Percentiles rank a stretch among this genome's conserved stretches.
phyloP scores from a whole-genome alignment of 2,113 vertebrate genomes.

The Paradoxurus hermaphroditus region DNA sequence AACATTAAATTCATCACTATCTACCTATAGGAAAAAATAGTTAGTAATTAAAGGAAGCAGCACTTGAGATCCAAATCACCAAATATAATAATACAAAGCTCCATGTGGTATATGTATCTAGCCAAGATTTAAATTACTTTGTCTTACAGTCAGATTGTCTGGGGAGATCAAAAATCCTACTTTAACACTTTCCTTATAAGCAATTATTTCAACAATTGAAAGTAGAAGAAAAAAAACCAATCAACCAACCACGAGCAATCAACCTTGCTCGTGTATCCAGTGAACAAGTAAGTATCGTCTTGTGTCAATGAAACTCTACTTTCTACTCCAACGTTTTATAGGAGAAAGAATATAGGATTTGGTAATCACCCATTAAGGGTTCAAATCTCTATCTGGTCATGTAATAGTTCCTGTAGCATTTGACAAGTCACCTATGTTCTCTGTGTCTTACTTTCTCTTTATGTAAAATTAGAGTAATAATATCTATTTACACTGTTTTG shows the following conservation, averaged over 20 bases:
- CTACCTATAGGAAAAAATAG: constrained; percentile 82
- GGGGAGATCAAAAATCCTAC: constrained; percentile 2
- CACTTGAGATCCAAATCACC: not conserved
- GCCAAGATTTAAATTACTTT: not conserved
- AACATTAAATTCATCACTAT: constrained; percentile 85
- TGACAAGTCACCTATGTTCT: not conserved
- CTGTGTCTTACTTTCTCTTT: not conserved
- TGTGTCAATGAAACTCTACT: not conserved
- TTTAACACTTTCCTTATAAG: constrained; percentile 42
- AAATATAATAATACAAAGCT: not conserved
- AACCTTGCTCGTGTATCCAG: not conserved
- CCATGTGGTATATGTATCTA: not conserved
- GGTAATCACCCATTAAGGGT: not conserved
- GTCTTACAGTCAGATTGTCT: not conserved
- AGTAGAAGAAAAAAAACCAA: constrained; percentile 40
- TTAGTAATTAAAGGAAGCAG: not conserved
- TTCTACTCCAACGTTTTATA: not conserved
- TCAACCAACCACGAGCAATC: not conserved
- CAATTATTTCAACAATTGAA: constrained; percentile 48
- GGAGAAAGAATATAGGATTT: not conserved
- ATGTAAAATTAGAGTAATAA: not conserved
- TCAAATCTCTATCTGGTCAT: not conserved
- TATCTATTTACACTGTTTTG: not conserved
- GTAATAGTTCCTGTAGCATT: not conserved
- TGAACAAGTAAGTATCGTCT: not conserved